Evolutionary conservation across 2,797 vertebrate species (phyloP).

Genomic region (Varecia variegata): DNA sequence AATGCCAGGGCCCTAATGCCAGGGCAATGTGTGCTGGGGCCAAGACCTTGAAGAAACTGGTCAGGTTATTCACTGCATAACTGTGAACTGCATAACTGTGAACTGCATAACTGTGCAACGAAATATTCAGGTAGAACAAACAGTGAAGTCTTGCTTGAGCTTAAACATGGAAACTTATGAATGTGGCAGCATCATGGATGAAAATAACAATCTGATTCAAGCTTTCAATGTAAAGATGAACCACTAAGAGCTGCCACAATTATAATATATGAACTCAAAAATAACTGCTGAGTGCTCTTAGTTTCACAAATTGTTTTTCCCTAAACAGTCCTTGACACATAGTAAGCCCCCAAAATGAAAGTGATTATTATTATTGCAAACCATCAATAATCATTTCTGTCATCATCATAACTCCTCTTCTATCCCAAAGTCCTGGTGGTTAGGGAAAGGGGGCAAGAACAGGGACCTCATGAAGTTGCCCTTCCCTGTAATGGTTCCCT

Average conservation of each 20-base stretch:
- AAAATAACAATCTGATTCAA: conserved; percentile 16
- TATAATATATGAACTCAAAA: not conserved
- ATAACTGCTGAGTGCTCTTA: not conserved
- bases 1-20: not conserved
- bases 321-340: not conserved
- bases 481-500: not conserved
- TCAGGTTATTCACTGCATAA: not conserved
- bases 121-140: not conserved
- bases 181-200: not conserved
- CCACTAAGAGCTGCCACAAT: not conserved
- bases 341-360: not conserved
- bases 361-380: not conserved
- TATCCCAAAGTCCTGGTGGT: not conserved
- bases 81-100: accelerated
- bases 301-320: not conserved
- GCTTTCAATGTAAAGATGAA: not conserved
- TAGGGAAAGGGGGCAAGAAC: not conserved
- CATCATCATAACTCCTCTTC: not conserved
- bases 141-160: not conserved
- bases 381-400: not conserved
- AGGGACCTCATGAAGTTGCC: not conserved
- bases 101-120: not conserved
- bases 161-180: not conserved
- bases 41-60: not conserved
- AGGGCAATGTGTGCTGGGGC: not conserved